phyloP scores from a whole-genome alignment of 2,888 invertebrate species.

The Pharmacophagus antenor region DNA sequence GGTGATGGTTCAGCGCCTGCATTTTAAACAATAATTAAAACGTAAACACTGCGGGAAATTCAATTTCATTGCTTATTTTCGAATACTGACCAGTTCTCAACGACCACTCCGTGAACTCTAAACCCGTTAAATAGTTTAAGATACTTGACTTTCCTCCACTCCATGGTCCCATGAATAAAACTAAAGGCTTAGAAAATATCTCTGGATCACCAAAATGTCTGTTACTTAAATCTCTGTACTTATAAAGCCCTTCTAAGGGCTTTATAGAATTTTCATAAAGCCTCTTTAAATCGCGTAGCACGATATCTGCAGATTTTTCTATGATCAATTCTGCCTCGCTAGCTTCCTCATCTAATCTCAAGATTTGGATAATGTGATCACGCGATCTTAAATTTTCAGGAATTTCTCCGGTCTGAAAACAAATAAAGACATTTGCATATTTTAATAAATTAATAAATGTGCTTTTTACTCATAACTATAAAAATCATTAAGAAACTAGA shows the following conservation, averaged over 20 bases:
- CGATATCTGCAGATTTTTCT: constrained; percentile 87
- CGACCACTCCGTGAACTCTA: constrained; percentile 91
- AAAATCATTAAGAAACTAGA: too few relatives aligned
- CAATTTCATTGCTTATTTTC: neutral
- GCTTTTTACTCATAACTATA: too few relatives aligned
- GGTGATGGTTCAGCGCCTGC: constrained; percentile 96
- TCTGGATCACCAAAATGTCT: constrained; percentile 96
- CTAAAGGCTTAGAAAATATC: constrained; percentile 95
- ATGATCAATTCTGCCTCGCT: constrained; percentile 85
- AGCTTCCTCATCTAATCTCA: constrained; percentile 89
- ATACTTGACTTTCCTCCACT: constrained; percentile 97
- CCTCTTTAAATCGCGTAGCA: constrained; percentile 91
- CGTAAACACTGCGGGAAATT: neutral
- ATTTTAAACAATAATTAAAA: neutral
- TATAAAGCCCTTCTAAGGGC: constrained; percentile 94
- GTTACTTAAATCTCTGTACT: constrained; percentile 94
- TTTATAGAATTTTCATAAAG: constrained; percentile 93
- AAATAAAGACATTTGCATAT: neutral
- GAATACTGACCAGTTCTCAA: constrained; percentile 88
- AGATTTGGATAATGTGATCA: constrained; percentile 88
- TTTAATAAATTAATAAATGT: neutral
- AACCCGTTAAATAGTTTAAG: constrained; percentile 94
- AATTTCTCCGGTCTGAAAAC: constrained; percentile 85
- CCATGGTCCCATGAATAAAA: constrained; percentile 97
- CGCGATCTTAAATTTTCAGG: constrained; percentile 89